Evolutionary conservation across 2,888 invertebrate genomes (phyloP), one percentile per base, ranked within the genome.

Genomic region (Orthosia gracilis): DNA sequence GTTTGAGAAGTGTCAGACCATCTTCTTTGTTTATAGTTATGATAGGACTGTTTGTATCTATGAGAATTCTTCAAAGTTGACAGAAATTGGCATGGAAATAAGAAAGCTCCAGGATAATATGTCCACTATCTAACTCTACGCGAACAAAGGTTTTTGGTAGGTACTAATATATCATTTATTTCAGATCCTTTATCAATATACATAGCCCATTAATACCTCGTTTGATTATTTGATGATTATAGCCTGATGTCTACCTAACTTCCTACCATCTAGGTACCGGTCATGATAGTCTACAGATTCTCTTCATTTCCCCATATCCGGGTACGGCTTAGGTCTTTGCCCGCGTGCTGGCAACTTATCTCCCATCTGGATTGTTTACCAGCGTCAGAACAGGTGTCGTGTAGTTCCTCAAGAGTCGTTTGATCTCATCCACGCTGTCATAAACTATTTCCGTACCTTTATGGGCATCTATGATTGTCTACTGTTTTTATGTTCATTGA

Each of bases 351-450:
- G 65, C 65, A 62, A 49, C 9, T 40, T 54, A 58, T 61, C 72
- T 69, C 31, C 49, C 7, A 49, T 17, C 55, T 70, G 69, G 23
- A 57, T 66, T 82, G 82, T 80, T 83, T 82, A 82, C 68, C 17
- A 40, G 76, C 78, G 78, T 73, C 75, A 66, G 69, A 77, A 78
- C 92, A 92, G 90, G 89, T 92, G 92, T 91, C 90, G 85, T 82
- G 83, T 80, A 88, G 92, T 91, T 92, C 92, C 91, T 91, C 89
- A 84, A 86, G 61, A 72, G 69, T 63, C 82, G 86, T 88, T 88
- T 88, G 87, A 88, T 85, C 82, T 89, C 89, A 78, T 84, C 76
- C 83, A 83, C 85, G 87, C 82, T 80, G 76, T 89, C 89, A 79
- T 86, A 87, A 87, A 87, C 85, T 85, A 85, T 84, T 83, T 83